Base-by-base conservation (phyloP, 2,113 vertebrate genomes). In the Heloderma charlesbogerti region DNA sequence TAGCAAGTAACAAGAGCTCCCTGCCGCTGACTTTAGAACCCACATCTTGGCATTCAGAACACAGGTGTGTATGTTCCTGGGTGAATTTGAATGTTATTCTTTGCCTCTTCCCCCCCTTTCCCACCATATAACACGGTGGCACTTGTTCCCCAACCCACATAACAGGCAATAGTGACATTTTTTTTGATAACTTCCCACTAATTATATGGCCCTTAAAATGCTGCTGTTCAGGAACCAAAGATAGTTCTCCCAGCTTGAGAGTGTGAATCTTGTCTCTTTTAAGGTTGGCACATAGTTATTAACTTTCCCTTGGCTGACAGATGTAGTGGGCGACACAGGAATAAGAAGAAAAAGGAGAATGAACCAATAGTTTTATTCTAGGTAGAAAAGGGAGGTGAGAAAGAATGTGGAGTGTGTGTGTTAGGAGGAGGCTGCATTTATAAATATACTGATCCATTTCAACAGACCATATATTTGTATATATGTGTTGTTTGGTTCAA, bases 191-290 rank as follows among this genome's bases (percentile, higher is more conserved):
- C 0, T 16, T 93, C 29, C 7, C 90, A 89, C 89, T 95, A 95
- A 96, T 96, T 97, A 94, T 78, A 91, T 94, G 89, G 93, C 71
- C 89, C 48, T 96, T 91, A 80, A 96, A 95, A 90, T 94, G 86
- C 88, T 95, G 80, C 85, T 95, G 93, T 95, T 90, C 85, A 94
- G 91, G 93, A 95, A 94, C 87, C 86, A 95, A 94, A 96, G 86
- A 72, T 94, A 94, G 93, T 92, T 84, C 34, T 57, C 22, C 3
- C 92, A 84, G n/a, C 92, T 69, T 92, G 84, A 95, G 54, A 63
- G 54, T 92, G 88, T 29, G 78, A 95, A 87, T 88, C 89, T 94
- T 96, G 91, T 95, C 90, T 94, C 37, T 77, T 94, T 95, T 93
- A 81, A 91, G 77, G 83, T 92, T 96, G 92, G 90, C 91, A 95